These are phyloP conservation scores for Heteronetta atricapilla DNA, from an alignment of 2,113 vertebrate species.

Conservation along the genomic window DNA sequence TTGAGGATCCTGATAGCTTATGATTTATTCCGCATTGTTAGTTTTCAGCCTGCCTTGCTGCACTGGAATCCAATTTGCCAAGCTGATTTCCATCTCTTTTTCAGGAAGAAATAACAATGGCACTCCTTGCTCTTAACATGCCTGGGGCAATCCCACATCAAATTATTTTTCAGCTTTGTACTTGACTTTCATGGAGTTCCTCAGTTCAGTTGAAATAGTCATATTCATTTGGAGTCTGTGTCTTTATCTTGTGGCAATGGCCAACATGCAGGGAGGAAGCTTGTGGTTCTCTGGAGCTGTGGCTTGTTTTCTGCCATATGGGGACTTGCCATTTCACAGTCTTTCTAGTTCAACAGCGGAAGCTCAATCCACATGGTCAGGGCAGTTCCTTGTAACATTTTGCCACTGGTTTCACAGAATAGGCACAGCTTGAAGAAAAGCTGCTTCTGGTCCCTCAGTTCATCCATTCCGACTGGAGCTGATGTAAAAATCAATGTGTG, in stretches of 20 bases:
- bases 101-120: neutral
- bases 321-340: neutral
- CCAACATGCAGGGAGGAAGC: neutral
- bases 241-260: neutral
- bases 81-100: neutral
- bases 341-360: neutral
- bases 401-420: neutral
- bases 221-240: neutral
- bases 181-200: neutral
- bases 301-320: neutral
- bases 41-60: neutral
- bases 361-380: neutral
- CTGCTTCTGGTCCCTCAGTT: neutral
- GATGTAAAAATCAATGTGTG: neutral
- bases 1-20: neutral
- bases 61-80: neutral
- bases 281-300: neutral
- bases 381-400: neutral
- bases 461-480: neutral
- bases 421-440: neutral
- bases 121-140: neutral
- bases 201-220: neutral
- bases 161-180: neutral
- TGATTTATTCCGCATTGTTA: neutral
- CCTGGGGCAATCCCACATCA: neutral